Evolutionary conservation across 2,113 vertebrate species (phyloP), one percentile per base, ranked within the genome.

Genomic region (Indri indri): DNA sequence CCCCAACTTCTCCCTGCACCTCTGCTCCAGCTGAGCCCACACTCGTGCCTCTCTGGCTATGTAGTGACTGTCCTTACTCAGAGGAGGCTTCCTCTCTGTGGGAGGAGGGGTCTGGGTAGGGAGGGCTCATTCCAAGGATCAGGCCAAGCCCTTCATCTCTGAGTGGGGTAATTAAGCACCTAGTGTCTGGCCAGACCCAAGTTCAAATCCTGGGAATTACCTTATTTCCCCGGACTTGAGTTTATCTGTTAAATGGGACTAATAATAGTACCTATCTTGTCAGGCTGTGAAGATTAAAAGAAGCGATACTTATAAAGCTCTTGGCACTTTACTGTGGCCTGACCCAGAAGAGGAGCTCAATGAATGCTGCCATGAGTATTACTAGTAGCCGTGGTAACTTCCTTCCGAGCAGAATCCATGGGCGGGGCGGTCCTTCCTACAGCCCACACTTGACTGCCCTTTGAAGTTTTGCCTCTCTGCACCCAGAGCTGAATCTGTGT

Each of bases 211-310:
- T 80, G 37, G 63, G 23, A 57, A 37, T 88, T 73, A 81, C 32
- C 30, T 87, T 66, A 40, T 71, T 86, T 95, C 85, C 80, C 54
- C 87, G 45, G 45, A 89, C 23, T 73, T 90, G 45, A 87, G 27
- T 77, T 66, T 32, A 66, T 66, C 88, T 90, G 37, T 88, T 82
- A 96, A 97, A 83, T 63, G 61, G 66, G 57, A 42, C 52, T 66
- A 71, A 70, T 45, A 65, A n/a, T 59, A 68, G 63, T 54, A 54
- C 37, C 45, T 45, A 0, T 47, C 37, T 92, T 50, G 50, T 34
- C 65, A 47, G 18, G 32, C 45, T 71, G 63, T 77, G n/a, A 70
- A 88, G 63, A 82, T 90, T 12, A 81, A 80, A 42, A 20, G 25
- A 61, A 83, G 47, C 8, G 1, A 34, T n/a, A 61, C 73, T 80